Base-by-base conservation (phyloP, 2,888 invertebrate species). In the Euplagia quadripunctaria region DNA sequence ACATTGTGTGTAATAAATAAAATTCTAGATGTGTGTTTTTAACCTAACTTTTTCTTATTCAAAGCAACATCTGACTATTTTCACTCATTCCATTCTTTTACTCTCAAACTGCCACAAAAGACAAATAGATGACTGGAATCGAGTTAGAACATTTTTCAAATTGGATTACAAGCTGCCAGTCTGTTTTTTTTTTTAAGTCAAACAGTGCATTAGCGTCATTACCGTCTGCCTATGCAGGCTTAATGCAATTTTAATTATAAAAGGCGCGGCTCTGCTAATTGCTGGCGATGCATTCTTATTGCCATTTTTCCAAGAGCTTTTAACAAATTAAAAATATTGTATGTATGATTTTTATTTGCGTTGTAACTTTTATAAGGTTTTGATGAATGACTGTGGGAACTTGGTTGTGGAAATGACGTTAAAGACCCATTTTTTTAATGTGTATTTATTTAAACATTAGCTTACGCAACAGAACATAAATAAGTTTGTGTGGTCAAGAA, bases 231-330 rank as follows among this genome's bases (percentile, higher is more conserved):
- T 91, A 90, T 90, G 92, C 89, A 86, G 86, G 89, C 89, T 92
- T 95, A 95, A 95, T 95, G 95, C 94, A 95, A 96, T 95, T 95
- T 95, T 96, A 96, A 95, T 95, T 95, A 93, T 95, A 92, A 93
- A 88, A 94, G 95, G 95, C 88, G 95, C 90, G 94, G 88, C 89
- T 76, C 79, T 77, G 90, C 93, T 90, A 93, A 92, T 90, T 94
- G 93, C 93, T 82, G 85, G 85, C 89, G 76, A 80, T 91, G 94
- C 93, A 95, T 93, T 91, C 93, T 92, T 94, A 95, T 94, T 94
- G 94, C 90, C 92, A 91, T 93, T 95, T 95, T 94, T 93, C 91
- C 87, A 87, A 87, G 87, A 87, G 94, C 94, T 94, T 94, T 94
- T 94, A 94, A 93, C 92, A 93, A 93, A 95, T 95, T 94, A 93